These are phyloP conservation scores for Hydrozoanthus tunicans DNA, from an alignment of 64 coral and sea anemone species.

Conservation along the genomic window DNA sequence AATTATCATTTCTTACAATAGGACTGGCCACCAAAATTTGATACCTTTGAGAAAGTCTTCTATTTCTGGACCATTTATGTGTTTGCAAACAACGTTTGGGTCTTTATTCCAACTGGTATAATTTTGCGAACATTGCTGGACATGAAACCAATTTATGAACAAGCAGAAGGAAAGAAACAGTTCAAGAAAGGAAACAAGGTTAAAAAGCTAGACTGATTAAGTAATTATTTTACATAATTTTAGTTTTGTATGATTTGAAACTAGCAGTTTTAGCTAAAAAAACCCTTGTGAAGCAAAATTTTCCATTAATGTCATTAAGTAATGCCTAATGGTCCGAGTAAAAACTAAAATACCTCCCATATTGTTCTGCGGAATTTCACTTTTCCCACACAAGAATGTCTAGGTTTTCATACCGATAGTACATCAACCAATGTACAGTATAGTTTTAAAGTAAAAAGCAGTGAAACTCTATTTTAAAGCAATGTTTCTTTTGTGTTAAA, in stretches of 20 bases:
- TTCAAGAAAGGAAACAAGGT: constrained; percentile 14
- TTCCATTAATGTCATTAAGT: background rate
- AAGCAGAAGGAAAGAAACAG: constrained; percentile 11
- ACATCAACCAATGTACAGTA: too few species aligned
- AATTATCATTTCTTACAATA: background rate
- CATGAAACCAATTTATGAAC: constrained; percentile 48
- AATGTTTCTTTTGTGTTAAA: too few species aligned
- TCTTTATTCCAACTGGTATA: constrained; percentile 60
- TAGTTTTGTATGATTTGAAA: background rate
- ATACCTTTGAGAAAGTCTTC: constrained; percentile 78
- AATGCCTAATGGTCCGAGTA: too few species aligned
- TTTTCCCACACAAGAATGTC: too few species aligned
- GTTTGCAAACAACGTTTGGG: constrained; percentile 76
- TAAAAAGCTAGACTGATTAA: constrained; percentile 22
- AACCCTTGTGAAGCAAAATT: background rate
- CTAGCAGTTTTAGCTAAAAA: background rate
- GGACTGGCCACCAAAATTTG: constrained; percentile 85
- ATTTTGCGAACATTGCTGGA: constrained; percentile 56
- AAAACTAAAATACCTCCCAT: too few species aligned
- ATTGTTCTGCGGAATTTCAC: too few species aligned
- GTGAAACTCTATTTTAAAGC: too few species aligned
- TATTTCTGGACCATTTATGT: constrained; percentile 97
- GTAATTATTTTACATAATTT: background rate
- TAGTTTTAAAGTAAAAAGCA: too few species aligned
- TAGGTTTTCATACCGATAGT: too few species aligned